Evolutionary conservation across 1,140 invertebrate genomes (phyloP).

Genomic region (Pseudobourletiella spinata): DNA sequence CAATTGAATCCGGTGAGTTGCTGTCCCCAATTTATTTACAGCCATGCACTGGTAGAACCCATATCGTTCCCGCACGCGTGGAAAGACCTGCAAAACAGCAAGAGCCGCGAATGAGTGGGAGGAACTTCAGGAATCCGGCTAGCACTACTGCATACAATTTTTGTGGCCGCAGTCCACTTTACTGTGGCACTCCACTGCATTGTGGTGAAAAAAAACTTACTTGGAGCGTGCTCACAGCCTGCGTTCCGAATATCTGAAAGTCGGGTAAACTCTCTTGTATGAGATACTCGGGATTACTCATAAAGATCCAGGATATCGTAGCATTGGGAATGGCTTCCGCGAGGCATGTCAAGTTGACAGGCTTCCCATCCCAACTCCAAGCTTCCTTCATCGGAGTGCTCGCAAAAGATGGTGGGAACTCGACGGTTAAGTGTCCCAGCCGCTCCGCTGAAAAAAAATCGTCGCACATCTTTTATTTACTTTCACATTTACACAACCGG

Average conservation of each 20-base stretch:
- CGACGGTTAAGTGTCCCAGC: slow-evolving; percentile 66
- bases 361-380: slow-evolving; percentile 69
- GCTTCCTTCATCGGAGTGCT: slow-evolving; percentile 54
- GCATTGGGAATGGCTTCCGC: slow-evolving; percentile 85
- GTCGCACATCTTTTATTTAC: background rate
- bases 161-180: too few species aligned
- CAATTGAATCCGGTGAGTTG: slow-evolving; percentile 56
- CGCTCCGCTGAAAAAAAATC: slow-evolving; percentile 25
- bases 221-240: slow-evolving; percentile 58
- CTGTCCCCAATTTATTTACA: slow-evolving; percentile 61
- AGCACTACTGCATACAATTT: too few species aligned
- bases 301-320: slow-evolving; percentile 70
- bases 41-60: slow-evolving; percentile 69
- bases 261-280: slow-evolving; percentile 46
- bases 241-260: slow-evolving; percentile 53
- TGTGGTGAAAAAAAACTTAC: too few species aligned
- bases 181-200: too few species aligned
- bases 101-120: too few species aligned
- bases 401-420: slow-evolving; percentile 69
- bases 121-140: too few species aligned
- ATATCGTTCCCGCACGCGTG: slow-evolving; percentile 55
- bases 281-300: slow-evolving; percentile 37
- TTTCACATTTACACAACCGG: too few species aligned
- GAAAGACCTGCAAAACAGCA: slow-evolving; percentile 46
- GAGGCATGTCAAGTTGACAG: slow-evolving; percentile 77